phyloP scores from a whole-genome alignment of 2,797 vertebrate species.

The Darevskia mixta region DNA sequence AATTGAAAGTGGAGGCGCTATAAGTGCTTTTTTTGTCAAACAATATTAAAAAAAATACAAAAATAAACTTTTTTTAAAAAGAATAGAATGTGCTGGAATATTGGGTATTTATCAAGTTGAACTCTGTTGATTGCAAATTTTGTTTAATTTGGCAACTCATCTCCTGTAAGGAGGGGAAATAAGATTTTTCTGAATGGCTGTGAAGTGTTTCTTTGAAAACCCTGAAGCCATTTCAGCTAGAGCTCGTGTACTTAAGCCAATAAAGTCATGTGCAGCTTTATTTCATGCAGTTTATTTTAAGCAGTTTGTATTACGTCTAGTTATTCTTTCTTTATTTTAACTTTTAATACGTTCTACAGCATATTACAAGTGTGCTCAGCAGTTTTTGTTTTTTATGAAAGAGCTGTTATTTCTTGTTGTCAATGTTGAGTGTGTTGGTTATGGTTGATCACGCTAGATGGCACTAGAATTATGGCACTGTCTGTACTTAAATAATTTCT shows the following conservation, averaged over 20 bases:
- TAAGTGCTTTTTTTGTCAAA: too few species aligned
- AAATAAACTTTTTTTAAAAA: too few species aligned
- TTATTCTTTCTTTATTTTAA: not conserved
- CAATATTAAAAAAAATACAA: too few species aligned
- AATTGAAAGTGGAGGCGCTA: too few species aligned
- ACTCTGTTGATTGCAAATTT: not conserved
- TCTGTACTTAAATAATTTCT: constrained; percentile 30
- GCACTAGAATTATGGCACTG: constrained; percentile 68
- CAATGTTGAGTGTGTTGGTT: rapidly evolving
- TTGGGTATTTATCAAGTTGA: not conserved
- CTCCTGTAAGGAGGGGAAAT: not conserved
- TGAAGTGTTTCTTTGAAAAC: not conserved
- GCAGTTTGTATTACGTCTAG: not conserved
- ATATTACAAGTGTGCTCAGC: not conserved
- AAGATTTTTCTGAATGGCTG: not conserved
- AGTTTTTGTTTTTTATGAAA: not conserved
- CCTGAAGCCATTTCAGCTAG: not conserved
- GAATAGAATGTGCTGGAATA: not conserved
- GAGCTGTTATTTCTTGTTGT: constrained; percentile 21
- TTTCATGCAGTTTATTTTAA: not conserved
- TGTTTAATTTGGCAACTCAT: not conserved
- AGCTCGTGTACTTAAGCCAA: not conserved
- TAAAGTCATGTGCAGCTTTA: not conserved
- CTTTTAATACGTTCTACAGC: not conserved
- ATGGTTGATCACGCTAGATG: constrained; percentile 62